phyloP scores from a whole-genome alignment of 2,797 vertebrate genomes.

The Oreortyx pictus region DNA sequence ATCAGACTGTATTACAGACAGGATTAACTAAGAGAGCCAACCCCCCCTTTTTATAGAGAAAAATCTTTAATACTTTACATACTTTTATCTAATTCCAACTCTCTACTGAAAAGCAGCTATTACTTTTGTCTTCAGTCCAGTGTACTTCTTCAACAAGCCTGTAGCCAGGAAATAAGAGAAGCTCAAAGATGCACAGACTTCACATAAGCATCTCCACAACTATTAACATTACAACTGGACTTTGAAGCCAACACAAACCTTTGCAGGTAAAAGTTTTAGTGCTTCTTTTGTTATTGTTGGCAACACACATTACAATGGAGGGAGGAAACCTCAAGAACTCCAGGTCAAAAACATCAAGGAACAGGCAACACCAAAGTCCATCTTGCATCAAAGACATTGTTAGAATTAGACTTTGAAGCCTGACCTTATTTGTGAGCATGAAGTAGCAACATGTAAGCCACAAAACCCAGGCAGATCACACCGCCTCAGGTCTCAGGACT shows the following conservation, averaged over 20 bases:
- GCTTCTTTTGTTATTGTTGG: not conserved
- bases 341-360: not conserved
- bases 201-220: not conserved
- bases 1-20: conserved; percentile 20
- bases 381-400: not conserved
- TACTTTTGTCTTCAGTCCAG: conserved; percentile 21
- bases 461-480: not conserved
- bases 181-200: not conserved
- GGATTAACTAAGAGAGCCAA: conserved; percentile 26
- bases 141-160: conserved; percentile 10
- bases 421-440: not conserved
- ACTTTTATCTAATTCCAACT: conserved; percentile 21
- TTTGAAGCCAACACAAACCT: not conserved
- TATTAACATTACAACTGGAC: not conserved
- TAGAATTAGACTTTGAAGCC: not conserved
- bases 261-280: not conserved
- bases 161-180: not conserved
- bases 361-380: conserved; percentile 23
- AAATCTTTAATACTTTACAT: not conserved
- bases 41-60: not conserved
- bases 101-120: conserved; percentile 34
- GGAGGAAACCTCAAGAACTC: conserved; percentile 24
- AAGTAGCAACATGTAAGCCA: not conserved
- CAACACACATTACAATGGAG: not conserved
- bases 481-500: conserved; percentile 19